Evolutionary conservation across 2,888 invertebrate genomes (phyloP), one percentile per base, ranked within the genome.

Genomic region (Scaptomyza flava): DNA sequence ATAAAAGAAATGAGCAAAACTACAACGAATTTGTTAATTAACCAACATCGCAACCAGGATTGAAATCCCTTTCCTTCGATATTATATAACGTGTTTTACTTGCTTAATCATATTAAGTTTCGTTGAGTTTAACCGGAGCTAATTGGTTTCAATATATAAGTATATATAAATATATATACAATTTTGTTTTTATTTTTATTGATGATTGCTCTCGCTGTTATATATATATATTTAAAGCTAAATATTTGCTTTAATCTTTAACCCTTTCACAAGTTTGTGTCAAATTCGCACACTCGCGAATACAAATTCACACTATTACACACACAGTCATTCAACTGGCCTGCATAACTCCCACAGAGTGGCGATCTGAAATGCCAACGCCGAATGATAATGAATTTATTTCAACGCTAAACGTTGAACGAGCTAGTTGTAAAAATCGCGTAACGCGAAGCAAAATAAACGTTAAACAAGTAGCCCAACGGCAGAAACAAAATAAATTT

Each of bases 401-500:
- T 86, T 81, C 87, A 69, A 65, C 74, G 87, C 62, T 86, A 86
- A 88, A 82, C 89, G 87, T 72, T 61, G 81, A 88, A 79, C 89
- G 89, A 88, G 87, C 60, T 75, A 83, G 86, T 88, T 77, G 89
- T 82, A 79, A 82, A 85, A 72, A 57, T 62, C 65, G 74, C 72
- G 50, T 47, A 62, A 67, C 63, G 67, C 57, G 50, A 20, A 12
- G 51, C 20, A 33, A 14, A 53, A 54, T 30, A 38, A 8, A 27
- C 7, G 11, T 12, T 50, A 50, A 50, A 42, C 11, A 1, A 14
- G 33, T 38, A 33, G 58, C n/a, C 41, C 5, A 31, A 14, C 31
- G 58, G n/a, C 52, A 27, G 27, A 12, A 4, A 30, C 1, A 6
- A 17, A 3, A n/a, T 4, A 62, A 62, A 63, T 47, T 17, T 8